Percentiles rank a stretch among this genome's conserved stretches.
These are phyloP conservation scores for Triplophysa yarkandensis DNA, from an alignment of 2,797 vertebrate species.

Conservation along the genomic window DNA sequence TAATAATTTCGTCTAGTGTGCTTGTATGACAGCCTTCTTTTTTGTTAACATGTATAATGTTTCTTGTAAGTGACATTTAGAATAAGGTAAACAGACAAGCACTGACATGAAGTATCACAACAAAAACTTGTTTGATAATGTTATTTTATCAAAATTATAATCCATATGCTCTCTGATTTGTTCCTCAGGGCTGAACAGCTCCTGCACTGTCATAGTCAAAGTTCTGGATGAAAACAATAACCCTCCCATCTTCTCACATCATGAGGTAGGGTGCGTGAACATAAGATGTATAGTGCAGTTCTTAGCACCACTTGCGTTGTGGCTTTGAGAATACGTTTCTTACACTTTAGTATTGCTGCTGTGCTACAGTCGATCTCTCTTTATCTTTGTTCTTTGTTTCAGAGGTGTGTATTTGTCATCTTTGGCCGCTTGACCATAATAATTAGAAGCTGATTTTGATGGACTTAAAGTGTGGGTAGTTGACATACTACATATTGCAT, in stretches of 20 bases:
- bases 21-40: background rate
- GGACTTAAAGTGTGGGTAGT: no score
- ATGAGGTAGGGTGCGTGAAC: constrained; percentile 70
- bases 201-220: constrained; percentile 73
- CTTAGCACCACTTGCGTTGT: background rate
- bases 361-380: background rate
- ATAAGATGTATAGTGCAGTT: background rate
- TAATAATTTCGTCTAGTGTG: background rate
- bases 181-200: constrained; percentile 78
- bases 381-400: constrained; percentile 56
- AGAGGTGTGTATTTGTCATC: constrained; percentile 49
- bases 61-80: background rate
- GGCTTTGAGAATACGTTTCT: constrained; percentile 3
- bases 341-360: background rate
- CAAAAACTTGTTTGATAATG: background rate
- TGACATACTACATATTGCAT: no score
- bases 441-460: no score
- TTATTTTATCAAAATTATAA: background rate
- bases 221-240: constrained; percentile 81
- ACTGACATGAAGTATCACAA: background rate
- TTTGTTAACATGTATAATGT: background rate
- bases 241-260: constrained; percentile 76
- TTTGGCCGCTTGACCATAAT: constrained; percentile 7
- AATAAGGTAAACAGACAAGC: background rate
- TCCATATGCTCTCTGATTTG: constrained; percentile 7